Evolutionary conservation across 2,888 invertebrate genomes (phyloP).

Genomic region (Dryococelus australis): DNA sequence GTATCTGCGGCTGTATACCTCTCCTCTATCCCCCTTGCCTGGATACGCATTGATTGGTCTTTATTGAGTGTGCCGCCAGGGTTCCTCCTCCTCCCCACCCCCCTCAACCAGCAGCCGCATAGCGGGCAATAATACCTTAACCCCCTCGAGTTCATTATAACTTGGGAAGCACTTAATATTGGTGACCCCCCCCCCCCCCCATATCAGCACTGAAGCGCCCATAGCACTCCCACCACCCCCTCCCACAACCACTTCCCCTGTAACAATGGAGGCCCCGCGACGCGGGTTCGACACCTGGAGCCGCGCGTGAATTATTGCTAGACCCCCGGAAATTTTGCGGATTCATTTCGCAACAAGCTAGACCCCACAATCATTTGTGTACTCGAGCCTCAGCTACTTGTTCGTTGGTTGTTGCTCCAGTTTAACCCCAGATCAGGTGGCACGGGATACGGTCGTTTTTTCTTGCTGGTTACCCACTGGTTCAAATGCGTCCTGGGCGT

Average conservation of each 20-base stretch:
- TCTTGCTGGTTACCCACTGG: too few relatives aligned
- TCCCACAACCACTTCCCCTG: too few relatives aligned
- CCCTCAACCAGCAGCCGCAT: not conserved
- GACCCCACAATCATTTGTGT: too few relatives aligned
- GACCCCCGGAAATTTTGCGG: too few relatives aligned
- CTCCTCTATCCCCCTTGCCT: not conserved
- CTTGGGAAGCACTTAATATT: slow-evolving; percentile 33
- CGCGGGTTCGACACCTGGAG: too few relatives aligned
- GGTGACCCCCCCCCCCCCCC: not conserved
- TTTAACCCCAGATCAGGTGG: too few relatives aligned
- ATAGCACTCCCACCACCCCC: not conserved
- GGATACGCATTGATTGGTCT: not conserved
- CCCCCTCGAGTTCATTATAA: slow-evolving; percentile 34
- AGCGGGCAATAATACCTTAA: slow-evolving; percentile 24
- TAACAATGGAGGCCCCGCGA: not conserved
- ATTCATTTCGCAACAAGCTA: too few relatives aligned
- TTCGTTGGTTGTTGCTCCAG: too few relatives aligned
- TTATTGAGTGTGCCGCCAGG: not conserved
- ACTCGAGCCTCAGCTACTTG: too few relatives aligned
- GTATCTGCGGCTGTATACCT: not conserved
- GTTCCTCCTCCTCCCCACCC: not conserved
- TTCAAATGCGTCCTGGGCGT: too few relatives aligned
- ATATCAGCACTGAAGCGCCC: not conserved
- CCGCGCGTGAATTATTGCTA: too few relatives aligned
- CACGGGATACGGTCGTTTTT: too few relatives aligned